phyloP scores from a whole-genome alignment of 2,797 vertebrate species.

The Psittacula echo region DNA sequence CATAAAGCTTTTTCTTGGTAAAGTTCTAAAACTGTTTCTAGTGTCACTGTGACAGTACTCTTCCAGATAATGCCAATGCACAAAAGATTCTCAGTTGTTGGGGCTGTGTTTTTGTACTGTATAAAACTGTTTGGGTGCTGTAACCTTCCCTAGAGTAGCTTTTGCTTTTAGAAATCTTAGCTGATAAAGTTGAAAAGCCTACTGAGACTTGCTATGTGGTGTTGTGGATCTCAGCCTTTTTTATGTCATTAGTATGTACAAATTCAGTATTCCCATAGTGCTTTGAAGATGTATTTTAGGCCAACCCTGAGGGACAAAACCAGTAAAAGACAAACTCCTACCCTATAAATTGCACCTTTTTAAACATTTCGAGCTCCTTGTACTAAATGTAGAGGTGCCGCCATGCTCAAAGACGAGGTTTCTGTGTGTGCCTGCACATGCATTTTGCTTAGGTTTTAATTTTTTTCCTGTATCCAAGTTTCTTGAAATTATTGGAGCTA shows the following conservation, averaged over 20 bases:
- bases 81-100: not conserved
- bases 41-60: not conserved
- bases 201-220: not conserved
- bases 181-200: not conserved
- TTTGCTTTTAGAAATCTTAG: not conserved
- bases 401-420: not conserved
- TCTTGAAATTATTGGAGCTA: not conserved
- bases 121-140: not conserved
- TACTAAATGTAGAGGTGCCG: not conserved
- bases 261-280: not conserved
- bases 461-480: not conserved
- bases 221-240: not conserved
- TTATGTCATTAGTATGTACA: not conserved
- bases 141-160: not conserved
- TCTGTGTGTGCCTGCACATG: not conserved
- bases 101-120: not conserved
- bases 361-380: not conserved
- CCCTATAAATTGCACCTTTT: not conserved
- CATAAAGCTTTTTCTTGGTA: not conserved
- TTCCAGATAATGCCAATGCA: not conserved
- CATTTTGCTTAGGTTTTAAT: not conserved
- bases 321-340: not conserved
- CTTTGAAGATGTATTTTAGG: not conserved
- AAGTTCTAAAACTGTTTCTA: not conserved
- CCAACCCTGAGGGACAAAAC: not conserved